A percentile compares a stretch with the other conserved stretches of the same genome.
Evolutionary conservation across 2,888 invertebrate species (phyloP).

Genomic region (Coenonympha glycerion): DNA sequence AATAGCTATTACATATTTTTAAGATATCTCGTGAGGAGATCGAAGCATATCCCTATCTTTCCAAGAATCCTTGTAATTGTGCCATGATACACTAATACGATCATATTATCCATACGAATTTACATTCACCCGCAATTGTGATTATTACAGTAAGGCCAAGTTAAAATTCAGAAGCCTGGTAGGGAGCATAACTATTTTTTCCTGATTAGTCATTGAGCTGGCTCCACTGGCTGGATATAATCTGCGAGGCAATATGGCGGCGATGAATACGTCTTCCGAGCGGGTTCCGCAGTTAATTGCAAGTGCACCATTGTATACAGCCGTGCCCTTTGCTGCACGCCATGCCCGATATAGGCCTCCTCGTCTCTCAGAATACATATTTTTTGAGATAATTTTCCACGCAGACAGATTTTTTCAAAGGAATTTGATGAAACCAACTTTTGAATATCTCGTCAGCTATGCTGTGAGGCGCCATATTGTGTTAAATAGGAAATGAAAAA

Average conservation of each 20-base stretch:
- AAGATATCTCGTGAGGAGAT: too few species aligned
- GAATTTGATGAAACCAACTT: constrained; percentile 26
- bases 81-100: too few species aligned
- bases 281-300: constrained; percentile 57
- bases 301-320: constrained; percentile 60
- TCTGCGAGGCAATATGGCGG: constrained; percentile 18
- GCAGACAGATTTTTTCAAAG: constrained; percentile 29
- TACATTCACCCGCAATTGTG: too few species aligned
- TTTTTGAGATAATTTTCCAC: constrained; percentile 28
- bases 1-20: too few species aligned
- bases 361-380: constrained; percentile 30
- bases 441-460: constrained; percentile 25
- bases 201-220: constrained; percentile 20
- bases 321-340: constrained; percentile 41
- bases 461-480: constrained; percentile 22
- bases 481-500: constrained; percentile 19
- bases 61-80: too few species aligned
- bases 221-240: constrained; percentile 17
- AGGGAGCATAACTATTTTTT: constrained; percentile 10
- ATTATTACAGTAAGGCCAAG: neutral
- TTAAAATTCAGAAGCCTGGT: neutral
- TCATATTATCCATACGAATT: neutral
- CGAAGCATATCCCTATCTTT: too few species aligned
- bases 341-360: constrained; percentile 22
- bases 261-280: constrained; percentile 28